phyloP scores from a whole-genome alignment of 2,113 vertebrate genomes.

The Centropus unirufus region DNA sequence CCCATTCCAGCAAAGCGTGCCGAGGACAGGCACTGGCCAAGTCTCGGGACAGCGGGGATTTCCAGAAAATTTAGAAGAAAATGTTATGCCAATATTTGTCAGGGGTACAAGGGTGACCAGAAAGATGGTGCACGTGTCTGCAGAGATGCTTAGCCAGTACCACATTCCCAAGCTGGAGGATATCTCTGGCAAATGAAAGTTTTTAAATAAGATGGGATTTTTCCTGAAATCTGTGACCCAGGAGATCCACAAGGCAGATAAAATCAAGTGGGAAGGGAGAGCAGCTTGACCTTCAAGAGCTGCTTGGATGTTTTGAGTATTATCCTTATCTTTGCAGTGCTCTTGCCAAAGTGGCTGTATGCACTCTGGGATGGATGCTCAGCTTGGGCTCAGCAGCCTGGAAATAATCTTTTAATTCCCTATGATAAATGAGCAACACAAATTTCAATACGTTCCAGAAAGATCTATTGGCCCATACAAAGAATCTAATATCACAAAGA shows the following conservation, averaged over 20 bases:
- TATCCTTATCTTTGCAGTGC: constrained; percentile 36
- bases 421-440: background rate
- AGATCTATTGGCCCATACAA: background rate
- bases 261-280: constrained; percentile 30
- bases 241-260: constrained; percentile 48
- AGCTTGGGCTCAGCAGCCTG: background rate
- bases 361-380: background rate
- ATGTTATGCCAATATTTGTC: constrained; percentile 16
- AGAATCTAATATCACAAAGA: background rate
- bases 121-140: background rate
- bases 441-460: background rate
- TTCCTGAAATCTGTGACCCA: background rate
- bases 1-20: background rate
- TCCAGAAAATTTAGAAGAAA: constrained; percentile 48
- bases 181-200: background rate
- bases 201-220: background rate
- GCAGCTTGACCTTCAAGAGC: constrained; percentile 43
- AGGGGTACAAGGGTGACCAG: background rate
- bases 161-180: background rate
- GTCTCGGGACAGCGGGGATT: constrained; percentile 17
- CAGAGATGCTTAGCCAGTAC: background rate
- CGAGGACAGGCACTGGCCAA: background rate
- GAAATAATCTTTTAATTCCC: background rate
- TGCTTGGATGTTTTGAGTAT: constrained; percentile 33
- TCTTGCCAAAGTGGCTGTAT: constrained; percentile 18